Conservation (phyloP, 1,140 invertebrate genomes). For the Camponotus floridanus region DNA sequence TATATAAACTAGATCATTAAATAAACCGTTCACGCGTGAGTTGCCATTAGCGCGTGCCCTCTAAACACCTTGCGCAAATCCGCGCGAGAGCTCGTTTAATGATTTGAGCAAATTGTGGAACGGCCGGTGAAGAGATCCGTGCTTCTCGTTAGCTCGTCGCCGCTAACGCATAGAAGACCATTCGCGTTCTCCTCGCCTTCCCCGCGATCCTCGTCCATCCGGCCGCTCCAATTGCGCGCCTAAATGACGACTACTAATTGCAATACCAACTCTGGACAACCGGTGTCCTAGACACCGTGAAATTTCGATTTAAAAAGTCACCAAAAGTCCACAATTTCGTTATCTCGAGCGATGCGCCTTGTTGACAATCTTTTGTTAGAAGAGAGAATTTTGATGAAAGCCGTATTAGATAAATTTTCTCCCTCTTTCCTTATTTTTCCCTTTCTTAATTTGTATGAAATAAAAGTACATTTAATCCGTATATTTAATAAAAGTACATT, state of each 20-base stretch:
- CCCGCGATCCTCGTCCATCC: background rate
- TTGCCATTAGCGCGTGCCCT: slow-evolving; percentile 68
- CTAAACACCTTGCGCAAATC: slow-evolving; percentile 73
- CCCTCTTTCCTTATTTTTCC: background rate
- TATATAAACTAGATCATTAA: slow-evolving; percentile 38
- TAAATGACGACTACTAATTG: slow-evolving; percentile 18
- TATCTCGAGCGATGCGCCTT: background rate
- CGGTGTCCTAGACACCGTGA: background rate
- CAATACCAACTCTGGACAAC: background rate
- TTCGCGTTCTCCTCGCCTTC: background rate
- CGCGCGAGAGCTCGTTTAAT: slow-evolving; percentile 62
- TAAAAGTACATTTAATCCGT: no score
- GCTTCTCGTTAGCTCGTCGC: slow-evolving; percentile 76
- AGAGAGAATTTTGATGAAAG: background rate
- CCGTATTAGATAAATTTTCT: background rate
- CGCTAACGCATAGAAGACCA: slow-evolving; percentile 59
- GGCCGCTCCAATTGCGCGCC: background rate
- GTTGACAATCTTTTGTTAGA: background rate
- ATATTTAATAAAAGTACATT: no score
- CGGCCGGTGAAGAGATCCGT: slow-evolving; percentile 71
- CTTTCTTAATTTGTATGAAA: background rate
- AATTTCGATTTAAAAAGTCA: background rate
- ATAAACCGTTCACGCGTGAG: slow-evolving; percentile 36
- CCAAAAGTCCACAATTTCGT: no score
- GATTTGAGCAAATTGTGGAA: slow-evolving; percentile 69